Conservation (phyloP, 1,140 invertebrate genomes). For the Drosophila nigrodunni region DNA sequence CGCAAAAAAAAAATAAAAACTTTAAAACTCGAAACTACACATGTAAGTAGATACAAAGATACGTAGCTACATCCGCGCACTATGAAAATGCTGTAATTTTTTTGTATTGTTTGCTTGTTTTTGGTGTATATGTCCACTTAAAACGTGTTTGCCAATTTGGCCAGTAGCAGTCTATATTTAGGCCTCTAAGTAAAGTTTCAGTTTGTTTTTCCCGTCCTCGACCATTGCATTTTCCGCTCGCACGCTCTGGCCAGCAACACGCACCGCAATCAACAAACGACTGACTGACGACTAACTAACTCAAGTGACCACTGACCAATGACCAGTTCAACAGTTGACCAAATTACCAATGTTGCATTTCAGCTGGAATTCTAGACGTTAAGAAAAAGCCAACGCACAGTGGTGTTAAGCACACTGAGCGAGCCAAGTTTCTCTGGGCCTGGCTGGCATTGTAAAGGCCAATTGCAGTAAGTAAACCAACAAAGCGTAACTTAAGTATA, state of each 20-base stretch:
- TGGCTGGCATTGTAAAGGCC: constrained; percentile 45
- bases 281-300: background rate
- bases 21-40: constrained; percentile 20
- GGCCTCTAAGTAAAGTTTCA: constrained; percentile 18
- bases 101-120: background rate
- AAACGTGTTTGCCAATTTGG: constrained; percentile 54
- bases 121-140: constrained; percentile 1
- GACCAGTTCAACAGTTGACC: constrained; percentile 20
- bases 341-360: constrained; percentile 34
- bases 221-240: constrained; percentile 30
- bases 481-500: constrained; percentile 32
- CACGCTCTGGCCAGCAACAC: constrained; percentile 35
- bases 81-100: constrained; percentile 48
- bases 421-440: constrained; percentile 46
- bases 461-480: constrained; percentile 23
- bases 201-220: background rate
- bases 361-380: constrained; percentile 41
- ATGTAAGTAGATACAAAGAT: constrained; percentile 15
- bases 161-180: constrained; percentile 28
- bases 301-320: constrained; percentile 39
- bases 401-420: background rate
- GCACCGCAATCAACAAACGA: constrained; percentile 38
- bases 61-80: constrained; percentile 30
- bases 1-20: constrained; percentile 1
- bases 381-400: constrained; percentile 17